Percentiles rank a stretch among this genome's conserved stretches.
Evolutionary conservation across 2,797 vertebrate genomes (phyloP).

Genomic region (Tragopan temminckii): DNA sequence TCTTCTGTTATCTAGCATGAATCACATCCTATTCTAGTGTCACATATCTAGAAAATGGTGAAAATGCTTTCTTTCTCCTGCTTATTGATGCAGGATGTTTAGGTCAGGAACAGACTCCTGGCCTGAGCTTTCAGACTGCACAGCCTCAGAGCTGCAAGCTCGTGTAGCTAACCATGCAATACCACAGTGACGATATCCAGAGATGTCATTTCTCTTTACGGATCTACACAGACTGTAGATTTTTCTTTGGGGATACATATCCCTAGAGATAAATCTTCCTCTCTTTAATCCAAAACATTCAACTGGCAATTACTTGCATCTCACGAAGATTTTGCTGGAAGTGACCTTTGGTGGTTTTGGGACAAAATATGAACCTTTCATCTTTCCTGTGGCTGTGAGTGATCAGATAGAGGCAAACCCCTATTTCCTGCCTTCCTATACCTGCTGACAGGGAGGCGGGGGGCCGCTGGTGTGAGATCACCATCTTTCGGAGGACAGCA

Average conservation of each 20-base stretch:
- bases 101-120: not conserved
- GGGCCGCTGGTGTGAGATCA: not conserved
- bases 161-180: not conserved
- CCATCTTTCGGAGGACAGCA: not conserved
- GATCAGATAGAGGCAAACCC: not conserved
- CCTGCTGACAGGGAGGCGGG: not conserved
- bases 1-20: not conserved
- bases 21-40: not conserved
- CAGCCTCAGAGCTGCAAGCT: not conserved
- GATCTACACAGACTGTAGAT: not conserved
- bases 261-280: not conserved
- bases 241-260: not conserved
- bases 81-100: not conserved
- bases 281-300: not conserved
- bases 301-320: not conserved
- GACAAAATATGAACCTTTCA: not conserved
- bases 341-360: not conserved
- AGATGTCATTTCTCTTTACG: not conserved
- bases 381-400: not conserved
- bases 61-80: not conserved
- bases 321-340: not conserved
- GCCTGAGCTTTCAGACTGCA: not conserved
- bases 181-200: not conserved
- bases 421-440: not conserved
- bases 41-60: not conserved